These are phyloP conservation scores for Cariama cristata DNA, from an alignment of 2,113 vertebrate species.

Conservation along the genomic window DNA sequence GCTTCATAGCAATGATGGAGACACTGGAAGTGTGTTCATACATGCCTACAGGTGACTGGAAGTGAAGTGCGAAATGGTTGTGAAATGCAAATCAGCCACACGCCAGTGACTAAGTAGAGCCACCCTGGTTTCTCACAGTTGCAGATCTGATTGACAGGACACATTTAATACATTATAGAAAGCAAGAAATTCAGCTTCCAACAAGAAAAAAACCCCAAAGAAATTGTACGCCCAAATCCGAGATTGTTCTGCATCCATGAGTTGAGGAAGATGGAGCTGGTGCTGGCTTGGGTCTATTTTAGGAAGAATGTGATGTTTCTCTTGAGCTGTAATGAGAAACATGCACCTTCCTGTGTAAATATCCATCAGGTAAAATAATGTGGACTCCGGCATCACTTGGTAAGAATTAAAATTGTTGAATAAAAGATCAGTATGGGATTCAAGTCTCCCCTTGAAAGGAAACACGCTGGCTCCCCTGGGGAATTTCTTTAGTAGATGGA, in stretches of 20 bases:
- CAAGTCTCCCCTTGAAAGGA: not conserved
- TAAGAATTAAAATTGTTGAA: not conserved
- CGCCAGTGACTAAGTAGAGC: not conserved
- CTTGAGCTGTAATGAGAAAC: not conserved
- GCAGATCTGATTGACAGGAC: not conserved
- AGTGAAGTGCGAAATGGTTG: not conserved
- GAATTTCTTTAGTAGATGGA: not conserved
- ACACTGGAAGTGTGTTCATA: not conserved
- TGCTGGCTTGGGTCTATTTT: not conserved
- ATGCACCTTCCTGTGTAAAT: not conserved
- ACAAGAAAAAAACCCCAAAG: not conserved
- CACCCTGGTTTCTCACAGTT: not conserved
- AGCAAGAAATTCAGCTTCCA: not conserved
- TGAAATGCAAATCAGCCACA: not conserved
- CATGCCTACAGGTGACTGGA: not conserved
- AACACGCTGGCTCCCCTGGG: not conserved
- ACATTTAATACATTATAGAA: not conserved
- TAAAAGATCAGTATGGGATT: not conserved
- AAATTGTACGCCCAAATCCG: not conserved
- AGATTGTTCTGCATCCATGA: not conserved
- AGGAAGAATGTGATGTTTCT: not conserved
- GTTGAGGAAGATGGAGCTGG: not conserved
- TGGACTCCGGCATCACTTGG: not conserved
- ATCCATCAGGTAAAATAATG: not conserved
- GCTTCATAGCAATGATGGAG: not conserved